A percentile compares a stretch with the other conserved stretches of the same genome.
These are phyloP conservation scores for Fratercula arctica DNA, from an alignment of 2,797 vertebrate species.

Conservation along the genomic window DNA sequence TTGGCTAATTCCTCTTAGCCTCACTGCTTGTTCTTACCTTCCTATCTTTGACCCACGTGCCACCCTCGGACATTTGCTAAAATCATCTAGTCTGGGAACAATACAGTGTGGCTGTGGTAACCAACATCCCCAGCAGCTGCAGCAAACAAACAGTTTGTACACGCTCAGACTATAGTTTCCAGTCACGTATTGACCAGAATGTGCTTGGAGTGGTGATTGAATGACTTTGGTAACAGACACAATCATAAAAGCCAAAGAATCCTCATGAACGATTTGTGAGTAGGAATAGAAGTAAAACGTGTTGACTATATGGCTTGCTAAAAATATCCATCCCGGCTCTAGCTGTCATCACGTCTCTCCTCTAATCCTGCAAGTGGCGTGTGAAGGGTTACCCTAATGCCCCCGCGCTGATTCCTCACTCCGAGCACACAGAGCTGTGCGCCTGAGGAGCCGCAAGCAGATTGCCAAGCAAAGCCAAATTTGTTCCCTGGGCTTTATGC, in stretches of 20 bases:
- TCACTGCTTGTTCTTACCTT: neutral
- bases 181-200: conserved; percentile 38
- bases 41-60: neutral
- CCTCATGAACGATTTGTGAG: neutral
- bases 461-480: conserved; percentile 11
- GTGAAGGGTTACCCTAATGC: conserved; percentile 47
- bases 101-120: neutral
- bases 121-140: neutral
- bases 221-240: conserved; percentile 17
- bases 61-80: neutral
- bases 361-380: neutral
- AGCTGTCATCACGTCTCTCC: conserved; percentile 50
- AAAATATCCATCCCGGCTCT: neutral
- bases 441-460: neutral
- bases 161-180: conserved; percentile 6
- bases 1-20: neutral
- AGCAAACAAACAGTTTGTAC: conserved; percentile 2
- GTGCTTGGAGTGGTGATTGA: neutral
- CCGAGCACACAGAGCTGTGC: accelerated
- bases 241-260: conserved; percentile 23
- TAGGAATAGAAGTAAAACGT: conserved; percentile 19
- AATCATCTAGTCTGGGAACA: neutral
- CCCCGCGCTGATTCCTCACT: neutral
- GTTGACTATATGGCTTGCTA: conserved; percentile 4
- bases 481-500: conserved; percentile 28